phyloP scores from a whole-genome alignment of 30 jellyfish, hydroid and myxozoan species.

The Turritopsis dohrnii region DNA sequence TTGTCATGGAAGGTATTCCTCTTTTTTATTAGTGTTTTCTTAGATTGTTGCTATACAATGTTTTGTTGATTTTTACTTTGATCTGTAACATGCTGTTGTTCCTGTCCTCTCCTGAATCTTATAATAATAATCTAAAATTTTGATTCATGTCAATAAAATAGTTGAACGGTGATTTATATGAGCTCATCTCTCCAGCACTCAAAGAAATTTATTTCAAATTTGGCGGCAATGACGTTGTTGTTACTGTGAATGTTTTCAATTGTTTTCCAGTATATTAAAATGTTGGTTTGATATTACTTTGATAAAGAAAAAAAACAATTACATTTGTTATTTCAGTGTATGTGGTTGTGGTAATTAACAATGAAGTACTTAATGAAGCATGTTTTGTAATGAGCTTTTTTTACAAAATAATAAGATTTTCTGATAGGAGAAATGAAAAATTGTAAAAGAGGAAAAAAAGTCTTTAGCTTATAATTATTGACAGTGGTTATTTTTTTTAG shows the following conservation, averaged over 20 bases:
- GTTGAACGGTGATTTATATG: too few relatives aligned
- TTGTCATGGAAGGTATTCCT: too few relatives aligned
- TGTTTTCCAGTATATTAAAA: background rate
- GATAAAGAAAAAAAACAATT: background rate
- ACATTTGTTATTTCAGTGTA: background rate
- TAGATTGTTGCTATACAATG: too few relatives aligned
- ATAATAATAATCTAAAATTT: too few relatives aligned
- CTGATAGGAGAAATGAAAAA: background rate
- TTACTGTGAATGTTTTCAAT: background rate
- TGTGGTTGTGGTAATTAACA: background rate
- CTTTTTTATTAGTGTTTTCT: too few relatives aligned
- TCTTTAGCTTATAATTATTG: background rate
- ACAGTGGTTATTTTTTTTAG: background rate
- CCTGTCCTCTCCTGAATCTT: too few relatives aligned
- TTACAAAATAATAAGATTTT: background rate
- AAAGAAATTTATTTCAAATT: too few relatives aligned
- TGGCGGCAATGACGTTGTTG: background rate
- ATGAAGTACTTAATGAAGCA: background rate
- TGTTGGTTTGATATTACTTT: background rate
- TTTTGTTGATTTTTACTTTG: too few relatives aligned
- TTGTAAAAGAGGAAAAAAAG: background rate
- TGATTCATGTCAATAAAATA: too few relatives aligned
- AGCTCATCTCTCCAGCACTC: too few relatives aligned
- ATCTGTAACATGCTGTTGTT: too few relatives aligned
- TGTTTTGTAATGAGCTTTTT: background rate